Evolutionary conservation across 2,113 vertebrate genomes (phyloP).

Genomic region (Cinclus mexicanus): DNA sequence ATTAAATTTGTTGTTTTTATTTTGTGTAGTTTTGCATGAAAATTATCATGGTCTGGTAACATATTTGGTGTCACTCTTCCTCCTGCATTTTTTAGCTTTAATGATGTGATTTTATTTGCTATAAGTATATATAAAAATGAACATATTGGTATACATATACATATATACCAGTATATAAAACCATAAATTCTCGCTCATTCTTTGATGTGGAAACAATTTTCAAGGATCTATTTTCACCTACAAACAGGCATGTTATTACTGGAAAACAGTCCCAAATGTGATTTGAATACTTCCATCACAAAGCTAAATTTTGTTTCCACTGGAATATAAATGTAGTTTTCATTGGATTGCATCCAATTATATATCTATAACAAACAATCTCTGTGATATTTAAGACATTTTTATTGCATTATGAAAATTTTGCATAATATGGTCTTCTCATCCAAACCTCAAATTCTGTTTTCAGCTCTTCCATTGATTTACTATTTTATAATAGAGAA

Average conservation of each 20-base stretch:
- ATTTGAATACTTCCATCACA: not conserved
- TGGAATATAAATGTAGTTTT: not conserved
- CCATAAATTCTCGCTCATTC: not conserved
- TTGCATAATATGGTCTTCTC: not conserved
- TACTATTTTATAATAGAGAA: not conserved
- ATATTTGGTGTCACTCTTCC: not conserved
- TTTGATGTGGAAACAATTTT: not conserved
- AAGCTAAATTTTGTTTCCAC: not conserved
- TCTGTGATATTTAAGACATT: not conserved
- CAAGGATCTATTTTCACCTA: not conserved
- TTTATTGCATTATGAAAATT: not conserved
- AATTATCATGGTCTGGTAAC: not conserved
- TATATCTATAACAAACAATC: not conserved
- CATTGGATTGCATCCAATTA: not conserved
- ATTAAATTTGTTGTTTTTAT: not conserved
- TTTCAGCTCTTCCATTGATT: not conserved
- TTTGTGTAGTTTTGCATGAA: not conserved
- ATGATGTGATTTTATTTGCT: not conserved
- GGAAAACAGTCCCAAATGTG: not conserved
- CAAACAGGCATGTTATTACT: not conserved
- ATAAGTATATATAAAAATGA: not conserved
- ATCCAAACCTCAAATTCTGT: not conserved
- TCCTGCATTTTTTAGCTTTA: not conserved
- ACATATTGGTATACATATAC: not conserved
- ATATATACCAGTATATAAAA: not conserved